These are phyloP conservation scores for Anoplolepis gracilipes DNA, from an alignment of 1,140 invertebrate genomes.

Conservation along the genomic window DNA sequence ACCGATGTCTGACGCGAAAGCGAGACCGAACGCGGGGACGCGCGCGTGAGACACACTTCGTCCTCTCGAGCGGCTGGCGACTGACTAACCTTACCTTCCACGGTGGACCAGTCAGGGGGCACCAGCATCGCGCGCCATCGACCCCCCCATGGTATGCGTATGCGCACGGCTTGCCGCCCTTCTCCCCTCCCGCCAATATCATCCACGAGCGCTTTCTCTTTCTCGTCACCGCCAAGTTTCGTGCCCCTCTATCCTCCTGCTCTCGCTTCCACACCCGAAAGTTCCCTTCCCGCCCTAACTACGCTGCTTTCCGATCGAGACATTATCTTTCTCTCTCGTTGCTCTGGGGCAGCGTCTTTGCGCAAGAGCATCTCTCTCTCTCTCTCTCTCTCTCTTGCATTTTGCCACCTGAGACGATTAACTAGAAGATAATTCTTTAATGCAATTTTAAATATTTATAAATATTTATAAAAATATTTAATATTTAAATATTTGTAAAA, in stretches of 20 bases:
- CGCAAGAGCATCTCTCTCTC: conserved; percentile 42
- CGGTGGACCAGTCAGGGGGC: conserved; percentile 77
- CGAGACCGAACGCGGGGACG: neutral
- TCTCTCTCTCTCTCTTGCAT: conserved; percentile 61
- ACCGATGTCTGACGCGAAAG: conserved; percentile 47
- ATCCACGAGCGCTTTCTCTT: conserved; percentile 66
- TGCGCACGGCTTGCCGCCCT: conserved; percentile 43
- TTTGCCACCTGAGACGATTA: conserved; percentile 50
- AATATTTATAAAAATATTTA: too few relatives aligned
- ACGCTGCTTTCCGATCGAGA: conserved; percentile 54
- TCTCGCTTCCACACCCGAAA: conserved; percentile 32
- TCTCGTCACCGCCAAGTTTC: conserved; percentile 44
- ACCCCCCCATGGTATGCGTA: conserved; percentile 31
- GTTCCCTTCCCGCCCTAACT: conserved; percentile 48
- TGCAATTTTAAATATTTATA: neutral
- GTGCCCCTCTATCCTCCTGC: conserved; percentile 3
- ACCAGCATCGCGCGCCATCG: conserved; percentile 65
- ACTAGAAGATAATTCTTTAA: neutral
- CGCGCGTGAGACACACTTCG: conserved; percentile 67
- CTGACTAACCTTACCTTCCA: conserved; percentile 81
- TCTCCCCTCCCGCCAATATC: conserved; percentile 8
- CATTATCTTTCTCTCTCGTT: neutral
- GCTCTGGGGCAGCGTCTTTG: conserved; percentile 11
- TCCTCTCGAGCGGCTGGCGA: conserved; percentile 79
- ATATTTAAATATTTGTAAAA: too few relatives aligned